Percentiles rank a stretch among this genome's conserved stretches.
phyloP scores from a whole-genome alignment of 37 sponge, comb jelly and placozoan species.

The Agelas oroides region DNA sequence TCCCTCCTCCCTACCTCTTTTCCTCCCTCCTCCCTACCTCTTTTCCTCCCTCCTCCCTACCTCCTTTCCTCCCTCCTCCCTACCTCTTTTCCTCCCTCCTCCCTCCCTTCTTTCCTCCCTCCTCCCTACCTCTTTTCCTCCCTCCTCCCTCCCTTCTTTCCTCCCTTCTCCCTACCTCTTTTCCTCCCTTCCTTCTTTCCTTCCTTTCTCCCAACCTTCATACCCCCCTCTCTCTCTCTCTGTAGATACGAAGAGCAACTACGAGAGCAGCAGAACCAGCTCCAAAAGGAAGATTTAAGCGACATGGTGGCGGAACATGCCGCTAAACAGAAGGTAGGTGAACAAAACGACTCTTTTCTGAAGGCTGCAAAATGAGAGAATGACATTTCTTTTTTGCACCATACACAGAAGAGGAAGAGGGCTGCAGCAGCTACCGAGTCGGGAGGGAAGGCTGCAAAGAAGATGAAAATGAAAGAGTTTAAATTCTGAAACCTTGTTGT shows the following conservation, averaged over 20 bases:
- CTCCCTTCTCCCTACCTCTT: too few species aligned
- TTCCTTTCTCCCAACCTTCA: too few species aligned
- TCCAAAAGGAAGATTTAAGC: conserved; percentile 85
- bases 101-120: too few species aligned
- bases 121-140: neutral
- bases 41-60: too few species aligned
- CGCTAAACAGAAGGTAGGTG: conserved; percentile 80
- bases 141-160: neutral
- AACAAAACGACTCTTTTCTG: neutral
- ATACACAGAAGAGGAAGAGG: conserved; percentile 70
- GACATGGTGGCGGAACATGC: conserved; percentile 94
- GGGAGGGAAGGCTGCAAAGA: conserved; percentile 78
- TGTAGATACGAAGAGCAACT: conserved; percentile 86
- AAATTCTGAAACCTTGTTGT: conserved; percentile 75
- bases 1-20: neutral
- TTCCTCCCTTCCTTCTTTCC: too few species aligned
- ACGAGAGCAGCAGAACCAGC: conserved; percentile 57
- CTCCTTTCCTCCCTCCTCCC: neutral
- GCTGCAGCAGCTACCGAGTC: conserved; percentile 30
- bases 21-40: too few species aligned
- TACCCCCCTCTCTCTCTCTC: too few species aligned
- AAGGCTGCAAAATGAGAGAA: neutral
- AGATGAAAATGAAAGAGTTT: conserved; percentile 86
- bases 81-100: neutral
- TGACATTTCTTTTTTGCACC: neutral